These are phyloP conservation scores for Xyliphius kryptos DNA, from an alignment of 2,113 vertebrate species.

Conservation along the genomic window DNA sequence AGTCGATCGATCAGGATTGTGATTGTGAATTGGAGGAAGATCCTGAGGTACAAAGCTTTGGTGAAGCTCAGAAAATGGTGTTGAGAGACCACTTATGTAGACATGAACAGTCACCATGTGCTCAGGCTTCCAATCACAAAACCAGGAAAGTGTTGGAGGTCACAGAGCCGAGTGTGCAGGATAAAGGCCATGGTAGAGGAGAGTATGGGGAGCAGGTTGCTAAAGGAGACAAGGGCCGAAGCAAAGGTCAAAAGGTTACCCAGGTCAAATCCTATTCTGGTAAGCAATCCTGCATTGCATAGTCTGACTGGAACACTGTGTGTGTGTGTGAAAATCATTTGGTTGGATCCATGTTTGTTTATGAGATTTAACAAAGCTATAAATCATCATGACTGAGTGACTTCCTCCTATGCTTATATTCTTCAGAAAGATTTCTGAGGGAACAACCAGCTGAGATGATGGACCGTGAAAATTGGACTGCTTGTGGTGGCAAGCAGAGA, in stretches of 20 bases:
- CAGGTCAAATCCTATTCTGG: constrained; percentile 35
- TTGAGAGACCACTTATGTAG: constrained; percentile 1
- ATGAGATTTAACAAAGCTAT: too few species aligned
- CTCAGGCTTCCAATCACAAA: constrained; percentile 21
- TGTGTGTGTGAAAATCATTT: too few species aligned
- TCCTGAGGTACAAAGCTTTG: not conserved
- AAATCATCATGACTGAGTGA: too few species aligned
- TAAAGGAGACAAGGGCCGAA: constrained; percentile 34
- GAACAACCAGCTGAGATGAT: constrained; percentile 22
- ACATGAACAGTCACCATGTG: constrained; percentile 25
- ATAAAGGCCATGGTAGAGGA: constrained; percentile 13
- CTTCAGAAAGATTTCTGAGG: constrained; percentile 38
- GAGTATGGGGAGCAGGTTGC: constrained; percentile 35
- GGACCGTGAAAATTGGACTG: constrained; percentile 36
- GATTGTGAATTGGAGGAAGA: constrained; percentile 24
- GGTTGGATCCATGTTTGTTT: too few species aligned
- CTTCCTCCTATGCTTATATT: too few species aligned
- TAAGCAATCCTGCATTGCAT: constrained; percentile 4
- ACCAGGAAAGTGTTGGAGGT: constrained; percentile 11
- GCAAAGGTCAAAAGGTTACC: constrained; percentile 20
- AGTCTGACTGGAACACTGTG: too few species aligned
- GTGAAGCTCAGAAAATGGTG: constrained; percentile 3
- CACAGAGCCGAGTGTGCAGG: constrained; percentile 16
- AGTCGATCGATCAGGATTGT: constrained; percentile 17
- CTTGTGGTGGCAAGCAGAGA: constrained; percentile 34